Base-by-base conservation (phyloP, 1,140 invertebrate genomes). In the Arion vulgaris region DNA sequence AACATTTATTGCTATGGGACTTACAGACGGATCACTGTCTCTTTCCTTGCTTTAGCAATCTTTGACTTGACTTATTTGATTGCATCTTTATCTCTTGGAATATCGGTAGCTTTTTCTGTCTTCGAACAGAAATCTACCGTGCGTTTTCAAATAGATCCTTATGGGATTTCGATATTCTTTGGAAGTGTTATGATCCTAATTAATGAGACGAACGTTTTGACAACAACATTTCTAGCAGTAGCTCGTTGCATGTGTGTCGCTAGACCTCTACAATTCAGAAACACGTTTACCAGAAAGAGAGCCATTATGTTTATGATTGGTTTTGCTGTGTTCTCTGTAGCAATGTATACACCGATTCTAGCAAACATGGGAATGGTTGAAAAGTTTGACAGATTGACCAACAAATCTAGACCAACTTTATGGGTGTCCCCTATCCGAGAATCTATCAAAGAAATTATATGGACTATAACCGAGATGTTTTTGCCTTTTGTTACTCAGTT, bases 1-100 rank as follows among this genome's bases (percentile, higher is more conserved):
- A 45, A 66, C 57, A 4, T 79, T 79, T 41, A 39, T 39, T 36
- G 26, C 36, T n/a, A 79, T 79, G 57, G 76, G 76, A 2, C 38
- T 79, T 1, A 34, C 5, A 1, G 53, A 79, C 38, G 76, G 57
- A n/a, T 79, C 15, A 79, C 51, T 38, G 36, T 79, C 34, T 79
- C 57, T 28, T 68, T 79, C 36, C 32, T 45, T 4, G 15, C 41
- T 41, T n/a, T 72, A 38, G 36, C 71, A 11, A 26, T 72, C 23
- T 72, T 45, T 72, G 71, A 72, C 41, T 7, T 72, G 36, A 2
- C 28, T 26, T 72, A 72, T 41, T n/a, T 72, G 36, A 41, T 45
- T 28, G 1, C 38, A 5, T 32, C 32, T 0, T 66, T 13, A 1
- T 34, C 36, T 15, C 51, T 36, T 2, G 57, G 32, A 4, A 34